Evolutionary conservation across 2,797 vertebrate genomes (phyloP), one percentile per base, ranked within the genome.

Genomic region (Phylloscopus collybita): DNA sequence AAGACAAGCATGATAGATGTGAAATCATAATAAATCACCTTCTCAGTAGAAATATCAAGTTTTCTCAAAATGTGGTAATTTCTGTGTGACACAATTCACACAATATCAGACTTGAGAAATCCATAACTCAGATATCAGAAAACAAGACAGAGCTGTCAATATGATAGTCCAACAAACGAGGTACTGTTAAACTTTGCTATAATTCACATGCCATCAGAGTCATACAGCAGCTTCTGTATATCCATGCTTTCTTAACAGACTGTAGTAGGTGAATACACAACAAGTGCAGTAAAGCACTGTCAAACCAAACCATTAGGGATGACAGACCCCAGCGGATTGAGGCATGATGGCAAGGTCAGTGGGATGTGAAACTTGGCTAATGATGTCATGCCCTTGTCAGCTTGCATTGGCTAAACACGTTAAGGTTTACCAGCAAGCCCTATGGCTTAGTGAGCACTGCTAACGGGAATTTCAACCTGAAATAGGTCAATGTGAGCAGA

Each of bases 321-420:
- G 95, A 93, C 80, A 93, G 70, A 80, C 60, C 57, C 64, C 14
- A 23, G 82, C 0, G 0, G 92, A 96, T 94, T 88, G 80, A 96
- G 95, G 42, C 88, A 84, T 45, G 85, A 90, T 92, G 87, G 91
- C 72, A 81, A 94, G 95, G 90, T 94, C 94, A 92, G 71, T 21
- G 30, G 66, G 78, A 93, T 81, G 79, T 93, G 91, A 94, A 94
- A 96, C 80, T 82, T 86, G 70, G 91, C 82, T 97, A 96, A 96
- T 93, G 90, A 96, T 96, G 92, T 92, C 90, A 45, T 92, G 94
- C 91, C 92, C 95, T 71, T 96, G 91, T 96, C 96, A 96, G 85
- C 42, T 96, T 66, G 76, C 88, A 95, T 90, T 86, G 80, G 38
- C 45, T 80, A 54, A 92, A 90, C 73, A 84, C 1, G 38, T 47